Evolutionary conservation across 2,113 vertebrate species (phyloP), one percentile per base, ranked within the genome.

Genomic region (Kobus ellipsiprymnus): DNA sequence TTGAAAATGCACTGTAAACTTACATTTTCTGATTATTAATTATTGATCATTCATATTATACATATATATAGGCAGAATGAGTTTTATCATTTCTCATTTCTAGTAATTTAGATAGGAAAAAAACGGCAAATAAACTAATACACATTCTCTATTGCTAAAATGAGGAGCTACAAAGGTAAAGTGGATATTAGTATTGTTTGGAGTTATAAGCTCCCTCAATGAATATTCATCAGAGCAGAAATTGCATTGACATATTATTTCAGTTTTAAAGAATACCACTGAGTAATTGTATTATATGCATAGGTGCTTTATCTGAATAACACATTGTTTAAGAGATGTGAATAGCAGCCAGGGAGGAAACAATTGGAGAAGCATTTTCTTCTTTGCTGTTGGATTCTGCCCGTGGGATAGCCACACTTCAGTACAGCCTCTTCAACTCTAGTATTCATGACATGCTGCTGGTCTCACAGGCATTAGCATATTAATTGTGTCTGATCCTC

Each of bases 401-500:
- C 74, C 94, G 62, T 25, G 0, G 9, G 67, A 96, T 83, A 40
- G 16, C 98, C 94, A 93, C 87, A 89, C 71, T 94, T 74, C 62
- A 4, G 33, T 44, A 19, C 0, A 1, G 19, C 14, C 36, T 50
- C 74, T 33, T 6, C 1, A 91, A 48, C 54, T 89, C 21, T 52
- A 12, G 21, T 46, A 81, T 83, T 91, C 62, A 40, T 54, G 80
- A 33, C 50, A 50, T 44, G 29, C 50, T 57, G 36, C 19, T 14
- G 54, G 16, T 59, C 95, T 97, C 30, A 0, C 7, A 62, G 74
- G 92, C 13, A 46, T 71, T 46, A 81, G 30, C 25, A 60, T 21
- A 67, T 67, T 96, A 98, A 90, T 46, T 54, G 19, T 97, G 90
- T 89, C 96, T 96, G 95, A 83, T 91, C 60, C 82, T 94, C 96